Evolutionary conservation across 2,113 vertebrate genomes (phyloP).

Genomic region (Nerophis lumbriciformis): DNA sequence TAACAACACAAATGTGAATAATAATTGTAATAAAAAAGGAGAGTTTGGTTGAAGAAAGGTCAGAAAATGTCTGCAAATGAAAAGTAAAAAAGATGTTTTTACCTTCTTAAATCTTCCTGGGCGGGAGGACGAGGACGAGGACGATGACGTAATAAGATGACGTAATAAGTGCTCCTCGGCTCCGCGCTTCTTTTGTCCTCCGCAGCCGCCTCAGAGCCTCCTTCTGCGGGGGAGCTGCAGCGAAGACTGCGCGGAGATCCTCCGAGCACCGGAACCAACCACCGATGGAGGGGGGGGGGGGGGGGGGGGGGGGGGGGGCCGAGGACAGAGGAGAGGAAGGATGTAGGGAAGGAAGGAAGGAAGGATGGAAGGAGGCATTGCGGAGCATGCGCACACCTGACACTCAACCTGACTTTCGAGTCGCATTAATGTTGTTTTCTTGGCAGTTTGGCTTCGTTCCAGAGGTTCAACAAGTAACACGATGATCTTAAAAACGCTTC

Average conservation of each 20-base stretch:
- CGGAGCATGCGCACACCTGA: no score
- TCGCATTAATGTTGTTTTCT: no score
- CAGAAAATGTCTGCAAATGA: not conserved
- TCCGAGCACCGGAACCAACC: constrained; percentile 56
- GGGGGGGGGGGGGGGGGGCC: constrained; percentile 30
- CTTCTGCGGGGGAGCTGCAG: constrained; percentile 61
- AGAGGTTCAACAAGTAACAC: no score
- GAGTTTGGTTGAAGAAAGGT: not conserved
- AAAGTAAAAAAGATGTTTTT: constrained; percentile 25
- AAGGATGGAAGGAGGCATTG: constrained; percentile 17
- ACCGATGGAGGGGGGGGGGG: constrained; percentile 36
- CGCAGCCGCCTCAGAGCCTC: constrained; percentile 35
- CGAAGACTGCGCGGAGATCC: constrained; percentile 56
- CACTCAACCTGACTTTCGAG: no score
- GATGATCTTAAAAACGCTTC: no score
- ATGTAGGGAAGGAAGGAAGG: constrained; percentile 27
- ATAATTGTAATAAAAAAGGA: no score
- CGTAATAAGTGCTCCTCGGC: constrained; percentile 7
- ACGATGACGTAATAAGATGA: not conserved
- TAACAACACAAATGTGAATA: no score
- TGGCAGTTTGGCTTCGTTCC: no score
- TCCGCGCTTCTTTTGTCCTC: constrained; percentile 41
- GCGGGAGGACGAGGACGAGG: constrained; percentile 12
- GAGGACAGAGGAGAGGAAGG: constrained; percentile 1
- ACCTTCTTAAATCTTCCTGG: constrained; percentile 54